Evolutionary conservation across 2,113 vertebrate species (phyloP), one percentile per base, ranked within the genome.

Genomic region (Todiramphus saurophagus): DNA sequence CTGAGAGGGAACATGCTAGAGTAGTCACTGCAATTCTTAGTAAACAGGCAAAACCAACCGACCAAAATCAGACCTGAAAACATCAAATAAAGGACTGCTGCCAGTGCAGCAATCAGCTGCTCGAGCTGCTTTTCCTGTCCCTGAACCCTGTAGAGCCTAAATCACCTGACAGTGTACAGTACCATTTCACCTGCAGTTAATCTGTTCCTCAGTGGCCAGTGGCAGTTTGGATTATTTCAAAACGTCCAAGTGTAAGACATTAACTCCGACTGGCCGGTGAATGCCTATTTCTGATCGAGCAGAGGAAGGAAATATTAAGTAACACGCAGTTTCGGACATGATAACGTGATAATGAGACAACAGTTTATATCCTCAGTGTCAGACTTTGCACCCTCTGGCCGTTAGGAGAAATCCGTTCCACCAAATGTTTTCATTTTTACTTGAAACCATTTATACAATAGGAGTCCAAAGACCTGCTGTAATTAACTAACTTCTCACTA

Each of bases 381-480:
- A 59, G 91, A 33, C 75, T 79, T n/a, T 8, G 18, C 51, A 75
- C 78, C 80, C 63, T 87, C 67, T 73, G 83, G 83, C 93, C 75
- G 24, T 66, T 59, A 43, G 0, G 6, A 62, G 41, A 66, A 53
- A 75, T 50, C 82, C 82, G 18, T 48, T 76, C 58, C 93, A 63
- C 60, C 89, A 93, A 95, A 96, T 53, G 53, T 72, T 92, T 95
- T 69, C 72, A 59, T 88, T 95, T 95, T 76, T 91, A 80, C 97
- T 97, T 97, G 93, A 89, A 97, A 91, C 60, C 44, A 55, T 93
- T 91, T 72, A 43, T 37, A 37, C n/a, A n/a, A 93, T 91, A 97
- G 64, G 59, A 95, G 96, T 96, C 97, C 97, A 98, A 98, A 98
- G 98, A 97, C 69, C 63, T 92, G 88, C 85, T 94, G 80, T 90